These are phyloP conservation scores for Manis crassicaudata DNA, from an alignment of 2,797 vertebrate genomes.

Conservation along the genomic window DNA sequence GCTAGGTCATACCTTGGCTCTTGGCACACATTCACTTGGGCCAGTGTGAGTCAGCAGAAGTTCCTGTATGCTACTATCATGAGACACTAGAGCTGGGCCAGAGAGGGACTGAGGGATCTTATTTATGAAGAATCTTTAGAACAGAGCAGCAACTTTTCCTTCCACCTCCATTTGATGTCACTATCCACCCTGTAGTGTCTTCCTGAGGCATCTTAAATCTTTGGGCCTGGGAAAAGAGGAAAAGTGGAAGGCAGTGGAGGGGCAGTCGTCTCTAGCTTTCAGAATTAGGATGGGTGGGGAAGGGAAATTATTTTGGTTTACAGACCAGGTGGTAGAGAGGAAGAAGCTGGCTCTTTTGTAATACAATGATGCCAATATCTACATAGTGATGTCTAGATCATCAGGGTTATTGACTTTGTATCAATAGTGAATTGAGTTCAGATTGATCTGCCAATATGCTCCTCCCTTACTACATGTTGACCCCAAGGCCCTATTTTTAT, in stretches of 20 bases:
- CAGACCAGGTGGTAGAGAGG: neutral
- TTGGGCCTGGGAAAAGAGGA: neutral
- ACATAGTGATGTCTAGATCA: neutral
- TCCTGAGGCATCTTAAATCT: neutral
- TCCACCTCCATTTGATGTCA: neutral
- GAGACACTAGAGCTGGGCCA: slow-evolving; percentile 1
- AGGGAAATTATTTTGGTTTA: neutral
- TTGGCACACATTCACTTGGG: neutral
- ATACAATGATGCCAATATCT: neutral
- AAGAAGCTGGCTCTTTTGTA: neutral
- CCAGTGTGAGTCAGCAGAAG: slow-evolving; percentile 26
- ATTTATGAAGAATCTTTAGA: neutral
- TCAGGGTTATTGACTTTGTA: slow-evolving; percentile 27
- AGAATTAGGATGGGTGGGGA: neutral
- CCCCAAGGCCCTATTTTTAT: neutral
- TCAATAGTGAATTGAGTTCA: slow-evolving; percentile 24
- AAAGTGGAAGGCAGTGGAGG: neutral
- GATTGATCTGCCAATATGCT: neutral
- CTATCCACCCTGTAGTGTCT: neutral
- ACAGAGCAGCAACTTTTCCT: slow-evolving; percentile 13
- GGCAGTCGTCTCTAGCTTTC: neutral
- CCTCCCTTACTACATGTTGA: neutral
- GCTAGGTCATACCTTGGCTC: neutral
- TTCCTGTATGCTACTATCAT: neutral
- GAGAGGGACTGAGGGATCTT: neutral